Base-by-base conservation (phyloP, 2,888 invertebrate genomes). In the Anoncus sp. region DNA sequence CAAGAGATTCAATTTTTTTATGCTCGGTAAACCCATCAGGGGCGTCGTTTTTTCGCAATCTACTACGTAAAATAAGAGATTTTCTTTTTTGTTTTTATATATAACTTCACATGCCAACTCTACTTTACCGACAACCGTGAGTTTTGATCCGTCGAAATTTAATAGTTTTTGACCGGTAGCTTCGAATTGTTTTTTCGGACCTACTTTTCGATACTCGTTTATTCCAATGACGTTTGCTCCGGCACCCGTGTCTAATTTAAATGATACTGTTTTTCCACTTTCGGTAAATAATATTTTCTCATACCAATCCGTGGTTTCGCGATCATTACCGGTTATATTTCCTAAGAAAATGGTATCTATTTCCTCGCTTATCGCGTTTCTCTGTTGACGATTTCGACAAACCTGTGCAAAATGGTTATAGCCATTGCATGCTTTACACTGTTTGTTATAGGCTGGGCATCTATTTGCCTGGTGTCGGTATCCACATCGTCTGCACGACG, bases 211-310 rank as follows among this genome's bases (percentile, higher is more conserved):
- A 51, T 45, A 65, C 18, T 51, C 49, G 9, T 72, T 53, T 12
- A 35, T 53, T 6, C 60, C 49, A 12, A 72, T 72, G 2, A 72
- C 72, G 16, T 72, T 72, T 2, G 49, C 45, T 1, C 49, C 59
- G 20, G 47, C 71, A 1, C 63, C 63, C 16, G 71, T 71, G 27
- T 63, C 71, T 47, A 49, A 38, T 51, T 72, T 72, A n/a, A 63
- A 60, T 6, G 20, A 31, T 24, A 71, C 20, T 16, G n/a, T 18
- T 62, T 62, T 60, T 31, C 51, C 51, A 22, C 22, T 35, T 10
- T 72, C 63, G 3, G 27, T 2, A 10, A 72, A 63, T 63, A 45
- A 3, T 16, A 72, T 9, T 55, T 16, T 18, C 12, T 57, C 57
- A 10, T 18, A 35, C 57, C 57, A 57, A 3, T 35, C 20, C 18